Conservation (phyloP, 2,888 invertebrate genomes). For the Mimachlamys varia region DNA sequence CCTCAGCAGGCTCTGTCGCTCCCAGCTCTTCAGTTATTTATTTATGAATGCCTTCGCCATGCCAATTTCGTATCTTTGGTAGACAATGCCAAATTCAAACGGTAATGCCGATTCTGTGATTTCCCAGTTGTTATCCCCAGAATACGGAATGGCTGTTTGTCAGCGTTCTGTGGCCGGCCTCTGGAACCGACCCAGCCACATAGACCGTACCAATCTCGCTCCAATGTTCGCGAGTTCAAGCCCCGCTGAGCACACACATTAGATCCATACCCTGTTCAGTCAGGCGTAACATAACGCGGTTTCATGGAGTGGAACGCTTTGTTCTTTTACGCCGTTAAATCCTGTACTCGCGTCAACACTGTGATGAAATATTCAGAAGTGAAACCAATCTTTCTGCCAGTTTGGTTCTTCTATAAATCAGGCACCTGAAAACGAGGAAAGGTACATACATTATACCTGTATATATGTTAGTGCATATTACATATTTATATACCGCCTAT, state of each 20-base stretch:
- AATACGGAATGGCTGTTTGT: slow-evolving; percentile 31
- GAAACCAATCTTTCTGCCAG: slow-evolving; percentile 34
- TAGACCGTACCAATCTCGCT: background rate
- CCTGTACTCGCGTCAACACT: slow-evolving; percentile 23
- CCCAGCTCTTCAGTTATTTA: slow-evolving; percentile 21
- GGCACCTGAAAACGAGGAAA: background rate
- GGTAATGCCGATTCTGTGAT: slow-evolving; percentile 26
- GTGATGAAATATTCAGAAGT: slow-evolving; percentile 25
- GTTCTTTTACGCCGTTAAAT: slow-evolving; percentile 20
- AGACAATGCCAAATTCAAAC: slow-evolving; percentile 36
- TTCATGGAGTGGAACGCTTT: slow-evolving; percentile 32
- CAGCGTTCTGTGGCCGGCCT: background rate
- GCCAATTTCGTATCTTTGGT: slow-evolving; percentile 31
- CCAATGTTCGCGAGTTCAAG: background rate
- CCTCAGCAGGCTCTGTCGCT: slow-evolving; percentile 5
- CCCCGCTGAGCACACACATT: background rate
- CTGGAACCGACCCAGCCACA: slow-evolving; percentile 16
- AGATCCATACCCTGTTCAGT: background rate
- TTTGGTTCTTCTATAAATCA: slow-evolving; percentile 21
- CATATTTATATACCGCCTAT: background rate
- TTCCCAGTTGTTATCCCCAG: slow-evolving; percentile 12
- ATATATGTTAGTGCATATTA: slow-evolving; percentile 14
- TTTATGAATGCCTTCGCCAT: background rate
- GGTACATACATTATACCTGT: background rate
- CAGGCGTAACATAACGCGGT: background rate